These are phyloP conservation scores for Lumbricus terrestris DNA, from an alignment of 2,888 invertebrate genomes.

Conservation along the genomic window DNA sequence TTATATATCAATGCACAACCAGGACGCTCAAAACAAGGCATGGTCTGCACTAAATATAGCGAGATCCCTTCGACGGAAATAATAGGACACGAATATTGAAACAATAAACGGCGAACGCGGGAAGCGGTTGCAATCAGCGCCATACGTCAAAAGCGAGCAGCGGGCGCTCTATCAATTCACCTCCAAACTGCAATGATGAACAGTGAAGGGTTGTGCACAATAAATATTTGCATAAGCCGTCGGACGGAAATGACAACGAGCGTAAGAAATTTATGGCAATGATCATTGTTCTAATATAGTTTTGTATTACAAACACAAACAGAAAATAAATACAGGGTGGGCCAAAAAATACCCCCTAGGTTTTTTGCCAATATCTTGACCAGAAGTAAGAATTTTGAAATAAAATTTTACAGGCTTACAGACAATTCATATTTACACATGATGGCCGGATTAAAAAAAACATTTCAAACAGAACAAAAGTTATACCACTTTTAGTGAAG, in stretches of 20 bases:
- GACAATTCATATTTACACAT: too few species aligned
- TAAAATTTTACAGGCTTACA: too few species aligned
- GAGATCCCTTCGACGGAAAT: background rate
- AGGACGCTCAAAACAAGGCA: background rate
- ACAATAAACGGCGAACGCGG: background rate
- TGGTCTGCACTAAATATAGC: background rate
- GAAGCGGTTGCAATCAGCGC: background rate
- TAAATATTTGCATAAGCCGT: background rate
- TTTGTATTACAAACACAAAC: too few species aligned
- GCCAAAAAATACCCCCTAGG: too few species aligned
- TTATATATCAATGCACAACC: background rate
- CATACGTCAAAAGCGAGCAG: background rate
- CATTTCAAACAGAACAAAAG: too few species aligned
- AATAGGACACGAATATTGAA: background rate
- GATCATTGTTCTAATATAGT: background rate
- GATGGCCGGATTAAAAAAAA: too few species aligned
- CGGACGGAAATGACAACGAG: background rate
- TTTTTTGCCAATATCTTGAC: too few species aligned
- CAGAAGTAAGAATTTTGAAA: too few species aligned
- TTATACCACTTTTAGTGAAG: too few species aligned
- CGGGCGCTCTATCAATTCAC: slow-evolving; percentile 3
- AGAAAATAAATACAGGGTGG: too few species aligned
- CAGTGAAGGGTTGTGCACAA: background rate
- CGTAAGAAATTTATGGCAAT: background rate
- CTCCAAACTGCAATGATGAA: background rate